These are phyloP conservation scores for Trialeurodes vaporariorum DNA, from an alignment of 1,140 invertebrate species.

Conservation along the genomic window DNA sequence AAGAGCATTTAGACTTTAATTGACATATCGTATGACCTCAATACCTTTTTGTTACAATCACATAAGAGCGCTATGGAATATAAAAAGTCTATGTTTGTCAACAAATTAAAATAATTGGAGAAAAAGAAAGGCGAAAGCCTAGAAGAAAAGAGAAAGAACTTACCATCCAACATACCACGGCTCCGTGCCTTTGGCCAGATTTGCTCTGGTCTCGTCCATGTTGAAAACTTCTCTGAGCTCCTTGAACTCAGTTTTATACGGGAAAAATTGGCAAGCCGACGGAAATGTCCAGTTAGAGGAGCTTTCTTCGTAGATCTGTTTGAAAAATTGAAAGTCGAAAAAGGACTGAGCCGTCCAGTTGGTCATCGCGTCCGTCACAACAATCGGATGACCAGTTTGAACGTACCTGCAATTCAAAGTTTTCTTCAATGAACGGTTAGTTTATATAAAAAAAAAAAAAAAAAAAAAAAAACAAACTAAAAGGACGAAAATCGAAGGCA, in stretches of 20 bases:
- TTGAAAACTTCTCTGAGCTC: slow-evolving; percentile 64
- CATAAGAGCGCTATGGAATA: no score
- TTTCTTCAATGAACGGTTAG: no score
- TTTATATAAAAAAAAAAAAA: no score
- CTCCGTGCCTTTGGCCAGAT: slow-evolving; percentile 45
- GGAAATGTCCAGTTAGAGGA: slow-evolving; percentile 10
- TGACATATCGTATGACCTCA: no score
- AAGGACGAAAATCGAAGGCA: no score
- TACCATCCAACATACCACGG: slow-evolving; percentile 86
- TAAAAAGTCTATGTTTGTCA: no score
- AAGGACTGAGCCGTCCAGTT: slow-evolving; percentile 62
- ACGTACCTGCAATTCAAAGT: slow-evolving; percentile 44
- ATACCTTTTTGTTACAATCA: no score
- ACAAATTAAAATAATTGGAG: no score
- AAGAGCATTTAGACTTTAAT: no score
- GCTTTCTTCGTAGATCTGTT: slow-evolving; percentile 51
- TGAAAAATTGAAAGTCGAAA: slow-evolving; percentile 68
- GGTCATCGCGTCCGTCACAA: slow-evolving; percentile 65
- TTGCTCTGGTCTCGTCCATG: slow-evolving; percentile 54
- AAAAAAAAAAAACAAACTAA: no score
- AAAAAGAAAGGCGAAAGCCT: no score
- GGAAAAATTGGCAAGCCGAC: slow-evolving; percentile 71
- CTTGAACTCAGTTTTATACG: slow-evolving; percentile 75
- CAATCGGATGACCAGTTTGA: slow-evolving; percentile 62
- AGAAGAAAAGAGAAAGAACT: no score